Percentiles rank a stretch among this genome's conserved stretches.
phyloP scores from a whole-genome alignment of 2,888 invertebrate species.

The Drosophila anomelani region DNA sequence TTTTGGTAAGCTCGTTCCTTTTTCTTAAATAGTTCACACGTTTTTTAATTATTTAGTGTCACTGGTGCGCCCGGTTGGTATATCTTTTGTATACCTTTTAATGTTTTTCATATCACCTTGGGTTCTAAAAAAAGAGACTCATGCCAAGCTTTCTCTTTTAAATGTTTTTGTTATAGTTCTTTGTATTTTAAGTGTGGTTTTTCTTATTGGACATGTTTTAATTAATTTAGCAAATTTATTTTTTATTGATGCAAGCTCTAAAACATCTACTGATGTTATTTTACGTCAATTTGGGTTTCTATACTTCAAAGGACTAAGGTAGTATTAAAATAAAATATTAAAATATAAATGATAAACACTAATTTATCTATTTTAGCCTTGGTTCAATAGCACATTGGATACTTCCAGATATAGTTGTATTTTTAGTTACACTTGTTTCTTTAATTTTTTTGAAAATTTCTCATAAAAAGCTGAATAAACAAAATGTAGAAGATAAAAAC shows the following conservation, averaged over 20 bases:
- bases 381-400: slow-evolving; percentile 52
- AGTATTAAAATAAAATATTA: not conserved
- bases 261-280: not conserved
- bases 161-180: slow-evolving; percentile 34
- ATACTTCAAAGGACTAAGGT: slow-evolving; percentile 45
- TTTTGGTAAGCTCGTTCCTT: slow-evolving; percentile 44
- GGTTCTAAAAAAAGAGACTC: slow-evolving; percentile 32
- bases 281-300: slow-evolving; percentile 57
- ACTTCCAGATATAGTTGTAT: slow-evolving; percentile 53
- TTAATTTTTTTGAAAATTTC: slow-evolving; percentile 37
- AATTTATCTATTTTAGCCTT: slow-evolving; percentile 24
- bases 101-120: slow-evolving; percentile 61
- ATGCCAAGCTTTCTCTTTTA: not conserved
- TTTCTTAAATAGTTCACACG: not conserved
- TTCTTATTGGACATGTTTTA: slow-evolving; percentile 35
- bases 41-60: slow-evolving; percentile 34
- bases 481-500: not conserved
- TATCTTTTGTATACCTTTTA: slow-evolving; percentile 55
- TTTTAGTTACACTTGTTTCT: slow-evolving; percentile 25
- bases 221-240: slow-evolving; percentile 37
- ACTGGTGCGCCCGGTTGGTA: slow-evolving; percentile 48
- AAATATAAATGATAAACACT: not conserved
- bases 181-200: slow-evolving; percentile 22
- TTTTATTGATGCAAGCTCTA: not conserved
- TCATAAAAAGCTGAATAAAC: slow-evolving; percentile 11